Base-by-base conservation (phyloP, 2,797 vertebrate species). In the Eupleurogrammus muticus region DNA sequence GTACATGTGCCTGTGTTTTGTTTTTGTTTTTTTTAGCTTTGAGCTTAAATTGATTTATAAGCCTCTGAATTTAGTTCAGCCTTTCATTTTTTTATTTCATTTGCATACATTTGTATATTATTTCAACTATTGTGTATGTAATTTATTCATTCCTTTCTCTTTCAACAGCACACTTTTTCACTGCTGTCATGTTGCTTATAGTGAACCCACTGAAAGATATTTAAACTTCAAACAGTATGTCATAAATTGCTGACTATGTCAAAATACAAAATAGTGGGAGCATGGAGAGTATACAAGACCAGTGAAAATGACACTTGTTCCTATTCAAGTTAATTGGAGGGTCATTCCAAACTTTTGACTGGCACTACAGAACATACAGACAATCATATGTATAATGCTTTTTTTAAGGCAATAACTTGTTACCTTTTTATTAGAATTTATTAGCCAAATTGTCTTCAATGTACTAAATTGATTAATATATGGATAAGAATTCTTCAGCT, bases 41-140 rank as follows among this genome's bases (percentile, higher is more conserved):
- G 16, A 40, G 24, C 54, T 54, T 19, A 40, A 61, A 77, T 55
- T 16, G 19, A 69, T 83, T 66, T 55, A 14, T 66, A 51, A 61
- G 16, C 38, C 47, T 35, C 7, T 65, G 2, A 53, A 44, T 54
- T 54, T 38, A 24, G 48, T 46, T 52, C 10, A 51, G 24, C 3
- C 1, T 49, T 65, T 50, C 10, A 24, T 48, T 54, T 69, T 34
- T 64, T 47, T 50, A 36, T 71, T 24, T 74, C n/a, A 51, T 23
- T 34, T 20, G 28, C 9, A 64, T 36, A 53, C 38, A 32, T 60
- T 12, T 54, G 5, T 64, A 38, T 24, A 21, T 23, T 58, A 16
- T 35, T 67, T 60, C 12, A 58, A 14, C 19, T 16, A 21, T 28
- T 53, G 36, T 21, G 36, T 36, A 1, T 48, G 7, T 20, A 20